phyloP scores from a whole-genome alignment of 2,797 vertebrate species.

The Fratercula arctica region DNA sequence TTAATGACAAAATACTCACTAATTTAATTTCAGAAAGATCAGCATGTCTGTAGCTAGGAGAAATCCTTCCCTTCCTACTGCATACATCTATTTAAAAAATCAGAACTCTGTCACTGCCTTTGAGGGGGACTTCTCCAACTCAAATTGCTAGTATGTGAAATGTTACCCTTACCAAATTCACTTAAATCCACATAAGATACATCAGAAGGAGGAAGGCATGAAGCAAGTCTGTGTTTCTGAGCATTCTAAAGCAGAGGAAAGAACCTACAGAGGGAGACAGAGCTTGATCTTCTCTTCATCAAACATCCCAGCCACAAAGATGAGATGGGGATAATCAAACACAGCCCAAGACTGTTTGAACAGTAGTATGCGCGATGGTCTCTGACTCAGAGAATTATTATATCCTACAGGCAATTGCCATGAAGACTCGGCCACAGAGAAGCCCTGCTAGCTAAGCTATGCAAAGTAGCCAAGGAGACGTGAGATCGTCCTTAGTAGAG shows the following conservation, averaged over 20 bases:
- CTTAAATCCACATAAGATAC: neutral
- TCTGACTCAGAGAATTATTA: neutral
- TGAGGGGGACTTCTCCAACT: neutral
- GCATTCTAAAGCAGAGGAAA: neutral
- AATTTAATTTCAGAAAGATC: neutral
- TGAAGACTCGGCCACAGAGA: neutral
- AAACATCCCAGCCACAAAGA: neutral
- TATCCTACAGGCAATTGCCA: neutral
- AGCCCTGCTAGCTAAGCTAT: neutral
- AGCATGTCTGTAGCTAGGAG: neutral
- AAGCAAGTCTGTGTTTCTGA: neutral
- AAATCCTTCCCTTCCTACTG: neutral
- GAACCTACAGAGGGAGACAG: neutral
- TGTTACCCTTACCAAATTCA: neutral
- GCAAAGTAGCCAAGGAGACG: neutral
- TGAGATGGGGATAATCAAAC: neutral
- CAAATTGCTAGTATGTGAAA: neutral
- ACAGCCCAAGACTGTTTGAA: neutral
- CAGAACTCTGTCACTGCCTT: neutral
- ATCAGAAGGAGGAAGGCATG: neutral
- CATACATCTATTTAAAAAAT: neutral
- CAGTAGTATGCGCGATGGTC: neutral
- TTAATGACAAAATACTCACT: neutral
- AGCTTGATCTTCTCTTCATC: neutral
- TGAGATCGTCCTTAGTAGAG: neutral